These are phyloP conservation scores for Diarsia rubi DNA, from an alignment of 2,888 invertebrate species.

Conservation along the genomic window DNA sequence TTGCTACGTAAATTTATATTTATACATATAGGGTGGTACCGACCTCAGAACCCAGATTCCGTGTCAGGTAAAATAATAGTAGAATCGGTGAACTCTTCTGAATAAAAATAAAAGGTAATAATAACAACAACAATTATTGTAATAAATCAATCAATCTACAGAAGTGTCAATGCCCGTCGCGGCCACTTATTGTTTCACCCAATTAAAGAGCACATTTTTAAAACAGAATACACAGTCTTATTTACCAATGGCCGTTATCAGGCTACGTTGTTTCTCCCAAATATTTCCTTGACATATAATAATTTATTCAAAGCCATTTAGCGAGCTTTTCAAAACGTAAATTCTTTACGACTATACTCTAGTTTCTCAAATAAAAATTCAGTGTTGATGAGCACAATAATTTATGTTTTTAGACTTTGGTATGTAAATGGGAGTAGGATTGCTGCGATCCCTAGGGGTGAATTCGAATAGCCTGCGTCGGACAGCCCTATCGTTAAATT, in stretches of 20 bases:
- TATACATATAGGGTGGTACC: not conserved
- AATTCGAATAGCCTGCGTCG: conserved; percentile 30
- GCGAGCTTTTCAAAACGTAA: conserved; percentile 20
- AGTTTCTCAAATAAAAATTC: conserved; percentile 26
- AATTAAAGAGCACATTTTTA: conserved; percentile 11
- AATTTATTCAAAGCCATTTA: conserved; percentile 32
- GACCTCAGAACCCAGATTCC: not conserved
- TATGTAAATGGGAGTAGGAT: conserved; percentile 43
- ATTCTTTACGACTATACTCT: conserved; percentile 5
- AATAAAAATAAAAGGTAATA: not conserved
- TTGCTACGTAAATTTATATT: not conserved
- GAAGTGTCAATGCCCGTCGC: not conserved
- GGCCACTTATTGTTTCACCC: not conserved
- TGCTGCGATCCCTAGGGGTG: conserved; percentile 19
- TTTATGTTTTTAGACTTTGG: conserved; percentile 38
- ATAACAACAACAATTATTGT: not conserved
- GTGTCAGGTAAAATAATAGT: not conserved
- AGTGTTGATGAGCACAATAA: conserved; percentile 37
- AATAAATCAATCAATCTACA: not conserved
- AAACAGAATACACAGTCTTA: not conserved
- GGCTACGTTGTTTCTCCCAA: not conserved
- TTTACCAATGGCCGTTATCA: not conserved
- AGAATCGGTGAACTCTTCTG: not conserved
- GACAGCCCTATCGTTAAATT: conserved; percentile 33
- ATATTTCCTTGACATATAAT: not conserved